Base-by-base conservation (phyloP, 2,797 vertebrate genomes). In the Enoplosus armatus region DNA sequence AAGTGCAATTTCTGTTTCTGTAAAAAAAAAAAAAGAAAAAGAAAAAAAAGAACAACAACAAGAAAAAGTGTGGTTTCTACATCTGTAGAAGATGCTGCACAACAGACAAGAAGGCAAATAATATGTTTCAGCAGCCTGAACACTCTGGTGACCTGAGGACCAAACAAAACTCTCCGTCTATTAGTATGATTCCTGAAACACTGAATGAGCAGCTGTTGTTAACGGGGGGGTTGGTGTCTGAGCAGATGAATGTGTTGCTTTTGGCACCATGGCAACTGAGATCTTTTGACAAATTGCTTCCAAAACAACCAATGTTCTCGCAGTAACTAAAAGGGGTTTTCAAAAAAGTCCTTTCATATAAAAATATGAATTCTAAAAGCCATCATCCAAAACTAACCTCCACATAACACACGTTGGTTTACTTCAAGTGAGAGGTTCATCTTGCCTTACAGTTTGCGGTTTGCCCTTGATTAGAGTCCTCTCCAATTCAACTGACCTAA, bases 251-350 rank as follows among this genome's bases (percentile, higher is more conserved):
- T 7, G 29, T 47, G 61, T 58, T 79, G 56, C 26, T 29, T 65
- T 50, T 29, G 51, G 55, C 48, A 18, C 60, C n/a, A 71, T 71
- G 54, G 68, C 41, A 84, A 82, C 59, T 41, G 37, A 64, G 53
- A 64, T 65, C 39, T 68, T 69, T 18, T 8, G 29, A 59, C 15
- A 79, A 84, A 64, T 37, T 24, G 58, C 6, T 72, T 73, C 69
- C 39, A 59, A 72, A 64, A n/a, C 51, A 72, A 51, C 2, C 29
- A 26, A 33, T 76, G 76, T 69, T 58, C 58, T 55, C 65, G 35
- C 41, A 5, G n/a, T n/a, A n/a, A n/a, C n/a, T 6, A 15, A 72
- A 26, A 72, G n/a, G 31, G 29, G 24, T 67, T 79, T 66, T 69
- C 8, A 41, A 60, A 72, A 29, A 37, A 0, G 1, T 39, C 4